phyloP scores from a whole-genome alignment of 2,797 vertebrate species.

The Platalea minor region DNA sequence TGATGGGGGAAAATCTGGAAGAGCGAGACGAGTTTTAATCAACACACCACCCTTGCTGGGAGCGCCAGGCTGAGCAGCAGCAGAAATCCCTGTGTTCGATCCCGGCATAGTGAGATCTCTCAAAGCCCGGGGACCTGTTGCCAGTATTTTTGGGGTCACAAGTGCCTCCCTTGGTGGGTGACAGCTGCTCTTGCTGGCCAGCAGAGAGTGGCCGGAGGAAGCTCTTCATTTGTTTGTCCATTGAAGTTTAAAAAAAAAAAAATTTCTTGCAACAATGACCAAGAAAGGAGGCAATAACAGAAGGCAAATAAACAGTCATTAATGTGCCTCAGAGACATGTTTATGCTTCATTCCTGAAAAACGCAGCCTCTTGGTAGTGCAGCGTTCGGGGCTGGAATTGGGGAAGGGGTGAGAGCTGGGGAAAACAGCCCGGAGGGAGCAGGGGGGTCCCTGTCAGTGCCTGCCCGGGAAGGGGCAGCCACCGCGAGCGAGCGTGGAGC shows the following conservation, averaged over 20 bases:
- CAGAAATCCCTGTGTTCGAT: background rate
- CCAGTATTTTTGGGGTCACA: background rate
- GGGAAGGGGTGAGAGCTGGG: background rate
- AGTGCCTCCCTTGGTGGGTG: background rate
- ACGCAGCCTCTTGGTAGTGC: background rate
- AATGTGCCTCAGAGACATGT: background rate
- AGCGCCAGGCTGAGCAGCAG: background rate
- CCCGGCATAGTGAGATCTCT: background rate
- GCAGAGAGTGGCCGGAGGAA: background rate
- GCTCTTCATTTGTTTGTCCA: background rate
- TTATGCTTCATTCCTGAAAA: constrained; percentile 14
- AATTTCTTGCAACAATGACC: background rate
- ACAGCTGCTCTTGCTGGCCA: background rate
- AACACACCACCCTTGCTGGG: background rate
- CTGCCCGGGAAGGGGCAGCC: background rate
- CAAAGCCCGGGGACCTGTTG: background rate
- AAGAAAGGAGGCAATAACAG: constrained; percentile 13
- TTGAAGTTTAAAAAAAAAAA: background rate
- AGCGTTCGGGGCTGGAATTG: fast-evolving
- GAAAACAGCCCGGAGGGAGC: background rate
- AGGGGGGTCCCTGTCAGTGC: background rate
- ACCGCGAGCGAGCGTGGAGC: fast-evolving
- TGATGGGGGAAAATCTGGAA: background rate
- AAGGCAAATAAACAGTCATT: constrained; percentile 38
- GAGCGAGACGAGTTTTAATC: background rate